Percentiles rank a stretch among this genome's conserved stretches.
Evolutionary conservation across 2,113 vertebrate genomes (phyloP).

Genomic region (Chaetodon auriga): DNA sequence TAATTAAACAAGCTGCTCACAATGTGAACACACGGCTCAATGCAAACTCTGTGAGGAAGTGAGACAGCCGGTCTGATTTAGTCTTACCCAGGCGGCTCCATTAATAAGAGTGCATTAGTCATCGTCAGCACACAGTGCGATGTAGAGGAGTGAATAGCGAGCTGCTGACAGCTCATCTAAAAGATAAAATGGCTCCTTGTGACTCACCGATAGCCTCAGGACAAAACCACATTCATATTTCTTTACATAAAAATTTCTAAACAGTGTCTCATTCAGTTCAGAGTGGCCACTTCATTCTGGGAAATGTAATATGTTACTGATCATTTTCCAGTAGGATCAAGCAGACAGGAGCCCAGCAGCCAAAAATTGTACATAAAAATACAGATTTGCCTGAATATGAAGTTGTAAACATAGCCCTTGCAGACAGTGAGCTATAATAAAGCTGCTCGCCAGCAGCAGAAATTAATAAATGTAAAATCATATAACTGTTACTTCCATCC

Average conservation of each 20-base stretch:
- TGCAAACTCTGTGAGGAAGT: slow-evolving; percentile 32
- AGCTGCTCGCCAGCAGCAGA: not conserved
- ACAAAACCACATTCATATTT: slow-evolving; percentile 65
- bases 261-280: slow-evolving; percentile 45
- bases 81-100: slow-evolving; percentile 52
- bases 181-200: slow-evolving; percentile 68
- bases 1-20: slow-evolving; percentile 28
- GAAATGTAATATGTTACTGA: slow-evolving; percentile 40
- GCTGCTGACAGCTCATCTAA: slow-evolving; percentile 60
- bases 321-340: not conserved
- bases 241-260: slow-evolving; percentile 47
- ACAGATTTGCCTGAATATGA: not conserved
- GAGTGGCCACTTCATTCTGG: slow-evolving; percentile 40
- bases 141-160: slow-evolving; percentile 59
- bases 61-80: slow-evolving; percentile 45
- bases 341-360: not conserved
- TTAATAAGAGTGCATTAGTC: slow-evolving; percentile 68
- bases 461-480: not conserved
- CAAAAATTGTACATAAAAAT: not conserved
- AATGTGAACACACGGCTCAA: slow-evolving; percentile 5
- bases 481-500: not conserved
- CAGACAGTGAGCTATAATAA: not conserved
- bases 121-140: slow-evolving; percentile 34
- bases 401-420: not conserved
- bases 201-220: slow-evolving; percentile 66